Base-by-base conservation (phyloP, 2,797 vertebrate species). In the Peromyscus nudipes region DNA sequence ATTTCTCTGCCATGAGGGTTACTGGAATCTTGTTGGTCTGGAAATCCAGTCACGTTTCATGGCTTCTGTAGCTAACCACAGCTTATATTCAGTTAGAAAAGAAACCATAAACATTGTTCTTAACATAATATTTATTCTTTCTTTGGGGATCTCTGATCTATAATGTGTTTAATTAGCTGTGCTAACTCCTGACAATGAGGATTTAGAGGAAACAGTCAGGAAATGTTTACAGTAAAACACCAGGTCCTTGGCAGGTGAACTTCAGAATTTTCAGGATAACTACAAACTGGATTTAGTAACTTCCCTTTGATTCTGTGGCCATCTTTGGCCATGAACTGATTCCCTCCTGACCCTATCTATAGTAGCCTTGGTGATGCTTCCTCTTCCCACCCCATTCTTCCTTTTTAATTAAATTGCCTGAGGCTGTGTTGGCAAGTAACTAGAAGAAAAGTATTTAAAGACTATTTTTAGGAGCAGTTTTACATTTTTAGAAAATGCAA, bases 401-500 rank as follows among this genome's bases (percentile, higher is more conserved):
- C 31, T 79, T 90, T 71, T 93, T 82, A 90, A 75, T 81, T 91
- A 81, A 76, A 86, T 82, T 76, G 67, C 16, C 76, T 62, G 12
- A 67, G 67, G 7, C 64, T 94, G 11, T 55, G 17, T 89, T 97
- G 23, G 3, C 14, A 43, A 81, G 46, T 95, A 95, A 80, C 17
- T 75, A 43, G 40, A 80, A 89, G 43, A 88, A 85, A 91, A 81
- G 80, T 37, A 13, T 57, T 82, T 65, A 37, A 84, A 67, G 21
- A 23, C 49, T 88, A 31, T 75, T 95, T 94, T 83, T 57, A 94
- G 92, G 46, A 94, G 67, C 3, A 96, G 43, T 55, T 93, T 96
- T 85, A 92, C 65, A 62, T 89, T 79, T 93, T n/a, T 62, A 73
- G 82, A 79, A 86, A 86, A 76, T 29, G 46, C 52, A 88, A 92